Evolutionary conservation across 2,888 invertebrate genomes (phyloP).

Genomic region (Diarsia rubi): DNA sequence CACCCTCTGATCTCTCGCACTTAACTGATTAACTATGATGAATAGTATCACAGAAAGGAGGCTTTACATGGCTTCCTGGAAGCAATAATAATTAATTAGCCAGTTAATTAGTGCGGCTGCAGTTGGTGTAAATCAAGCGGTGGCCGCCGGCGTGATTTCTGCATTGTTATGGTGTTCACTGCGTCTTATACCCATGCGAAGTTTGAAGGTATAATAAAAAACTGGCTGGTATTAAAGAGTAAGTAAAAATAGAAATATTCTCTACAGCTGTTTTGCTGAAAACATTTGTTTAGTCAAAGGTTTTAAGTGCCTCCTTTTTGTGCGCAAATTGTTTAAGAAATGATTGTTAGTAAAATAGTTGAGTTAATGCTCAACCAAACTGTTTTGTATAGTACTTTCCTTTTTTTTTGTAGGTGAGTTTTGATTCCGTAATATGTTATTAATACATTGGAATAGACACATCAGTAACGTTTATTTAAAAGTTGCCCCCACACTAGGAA

Average conservation of each 20-base stretch:
- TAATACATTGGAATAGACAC: not conserved
- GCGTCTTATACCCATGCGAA: conserved; percentile 44
- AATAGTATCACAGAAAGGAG: conserved; percentile 66
- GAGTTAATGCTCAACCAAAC: not conserved
- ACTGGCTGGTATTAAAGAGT: not conserved
- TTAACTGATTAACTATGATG: conserved; percentile 53
- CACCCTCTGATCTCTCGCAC: conserved; percentile 1
- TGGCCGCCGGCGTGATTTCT: conserved; percentile 55
- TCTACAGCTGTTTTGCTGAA: not conserved
- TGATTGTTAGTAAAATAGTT: not conserved
- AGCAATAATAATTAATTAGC: conserved; percentile 87
- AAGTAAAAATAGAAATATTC: not conserved
- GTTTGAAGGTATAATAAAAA: conserved; percentile 1
- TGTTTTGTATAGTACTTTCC: not conserved
- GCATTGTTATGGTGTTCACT: conserved; percentile 59
- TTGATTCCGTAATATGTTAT: not conserved
- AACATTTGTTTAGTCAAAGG: not conserved
- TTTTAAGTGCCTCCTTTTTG: not conserved
- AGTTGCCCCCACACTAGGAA: too few relatives aligned
- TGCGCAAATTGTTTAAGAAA: not conserved
- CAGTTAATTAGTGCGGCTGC: conserved; percentile 85
- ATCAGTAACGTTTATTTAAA: too few relatives aligned
- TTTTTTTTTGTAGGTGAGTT: not conserved
- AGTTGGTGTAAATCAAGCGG: conserved; percentile 78
- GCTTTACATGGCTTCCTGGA: conserved; percentile 74